A percentile compares a stretch with the other conserved stretches of the same genome.
These are phyloP conservation scores for Noctua pronuba DNA, from an alignment of 2,888 invertebrate species.

Conservation along the genomic window DNA sequence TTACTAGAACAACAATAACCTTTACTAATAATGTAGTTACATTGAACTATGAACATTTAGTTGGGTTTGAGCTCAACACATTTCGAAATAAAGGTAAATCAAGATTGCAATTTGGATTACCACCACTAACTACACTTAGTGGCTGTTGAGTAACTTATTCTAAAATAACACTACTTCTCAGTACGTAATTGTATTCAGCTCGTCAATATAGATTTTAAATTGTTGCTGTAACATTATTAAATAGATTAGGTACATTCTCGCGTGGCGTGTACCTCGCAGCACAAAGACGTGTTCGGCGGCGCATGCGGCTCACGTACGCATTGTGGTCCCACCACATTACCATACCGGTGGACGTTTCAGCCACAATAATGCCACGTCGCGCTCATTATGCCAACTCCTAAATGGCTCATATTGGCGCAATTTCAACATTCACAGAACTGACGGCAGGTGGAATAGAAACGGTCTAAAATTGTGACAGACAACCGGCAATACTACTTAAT, in stretches of 20 bases:
- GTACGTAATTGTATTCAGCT: slow-evolving; percentile 15
- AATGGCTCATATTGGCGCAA: slow-evolving; percentile 56
- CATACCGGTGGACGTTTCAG: slow-evolving; percentile 60
- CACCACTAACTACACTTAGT: slow-evolving; percentile 14
- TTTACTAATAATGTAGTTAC: slow-evolving; percentile 38
- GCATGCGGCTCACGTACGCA: slow-evolving; percentile 66
- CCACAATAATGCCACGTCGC: slow-evolving; percentile 59
- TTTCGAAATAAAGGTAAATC: slow-evolving; percentile 30
- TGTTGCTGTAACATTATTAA: slow-evolving; percentile 34
- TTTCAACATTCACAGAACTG: slow-evolving; percentile 47
- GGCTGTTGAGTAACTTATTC: slow-evolving; percentile 10
- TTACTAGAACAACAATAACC: slow-evolving; percentile 47
- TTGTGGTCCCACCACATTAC: slow-evolving; percentile 65
- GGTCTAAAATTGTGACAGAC: slow-evolving; percentile 14
- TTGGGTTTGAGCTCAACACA: slow-evolving; percentile 21
- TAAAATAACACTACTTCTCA: slow-evolving; percentile 1
- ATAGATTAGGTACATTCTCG: slow-evolving; percentile 42
- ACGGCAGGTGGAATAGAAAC: slow-evolving; percentile 27
- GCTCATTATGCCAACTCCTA: slow-evolving; percentile 60
- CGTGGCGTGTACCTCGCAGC: slow-evolving; percentile 32
- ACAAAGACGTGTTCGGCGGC: slow-evolving; percentile 36
- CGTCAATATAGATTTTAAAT: slow-evolving; percentile 28
- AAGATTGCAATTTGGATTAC: slow-evolving; percentile 15
- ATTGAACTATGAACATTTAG: slow-evolving; percentile 55
- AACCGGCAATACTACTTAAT: background rate